Percentiles rank a stretch among this genome's conserved stretches.
Conservation (phyloP, 2,113 vertebrate genomes). For the Erythrolamprus reginae region DNA sequence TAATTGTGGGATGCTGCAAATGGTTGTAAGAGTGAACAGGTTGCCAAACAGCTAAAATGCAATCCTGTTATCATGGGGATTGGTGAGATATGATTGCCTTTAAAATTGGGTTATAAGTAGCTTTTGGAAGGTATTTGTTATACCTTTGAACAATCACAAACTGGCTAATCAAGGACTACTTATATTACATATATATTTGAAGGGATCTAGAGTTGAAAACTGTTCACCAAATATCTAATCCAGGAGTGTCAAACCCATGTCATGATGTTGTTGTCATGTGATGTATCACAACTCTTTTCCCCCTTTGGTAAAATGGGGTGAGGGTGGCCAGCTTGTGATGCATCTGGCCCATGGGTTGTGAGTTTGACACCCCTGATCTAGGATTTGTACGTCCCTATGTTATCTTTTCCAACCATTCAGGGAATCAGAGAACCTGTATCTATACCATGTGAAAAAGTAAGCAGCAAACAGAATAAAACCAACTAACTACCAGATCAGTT, state of each 20-base stretch:
- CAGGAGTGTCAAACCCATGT: no score
- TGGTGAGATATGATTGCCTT: neutral
- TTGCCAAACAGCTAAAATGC: neutral
- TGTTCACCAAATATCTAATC: neutral
- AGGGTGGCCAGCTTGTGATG: no score
- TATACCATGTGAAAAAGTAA: neutral
- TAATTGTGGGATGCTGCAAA: neutral
- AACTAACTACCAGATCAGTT: neutral
- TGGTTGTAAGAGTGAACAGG: neutral
- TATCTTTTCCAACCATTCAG: neutral
- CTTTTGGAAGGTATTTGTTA: neutral
- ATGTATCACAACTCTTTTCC: no score
- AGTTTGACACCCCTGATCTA: neutral
- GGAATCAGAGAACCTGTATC: neutral
- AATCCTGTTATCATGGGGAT: neutral
- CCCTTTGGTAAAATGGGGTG: no score
- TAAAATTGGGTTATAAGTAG: neutral
- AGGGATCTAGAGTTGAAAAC: neutral
- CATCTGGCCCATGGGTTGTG: accelerated
- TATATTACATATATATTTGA: neutral
- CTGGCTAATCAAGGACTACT: neutral
- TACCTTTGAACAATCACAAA: neutral
- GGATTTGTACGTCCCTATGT: neutral
- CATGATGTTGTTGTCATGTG: no score
- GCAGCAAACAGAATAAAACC: neutral